A percentile compares a stretch with the other conserved stretches of the same genome.
Evolutionary conservation across 2,888 invertebrate species (phyloP).

Genomic region (Lapara coniferarum): DNA sequence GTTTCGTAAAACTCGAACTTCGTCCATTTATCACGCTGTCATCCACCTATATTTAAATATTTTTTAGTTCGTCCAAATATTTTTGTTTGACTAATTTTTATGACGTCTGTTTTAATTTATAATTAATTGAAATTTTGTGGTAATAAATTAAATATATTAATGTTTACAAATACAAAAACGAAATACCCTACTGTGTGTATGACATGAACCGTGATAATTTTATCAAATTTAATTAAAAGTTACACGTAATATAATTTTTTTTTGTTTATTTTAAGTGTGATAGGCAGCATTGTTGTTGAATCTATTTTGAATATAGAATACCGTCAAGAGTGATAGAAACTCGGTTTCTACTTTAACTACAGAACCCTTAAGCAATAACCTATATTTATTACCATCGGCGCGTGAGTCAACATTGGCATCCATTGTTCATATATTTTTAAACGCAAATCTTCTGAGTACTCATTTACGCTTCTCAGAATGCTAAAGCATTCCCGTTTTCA

Average conservation of each 20-base stretch:
- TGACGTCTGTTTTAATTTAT: background rate
- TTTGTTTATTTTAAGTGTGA: too few species aligned
- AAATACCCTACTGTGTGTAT: too few species aligned
- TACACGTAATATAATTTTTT: too few species aligned
- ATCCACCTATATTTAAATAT: conserved; percentile 26
- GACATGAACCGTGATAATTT: too few species aligned
- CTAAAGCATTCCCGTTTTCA: conserved; percentile 45
- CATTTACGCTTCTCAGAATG: conserved; percentile 46
- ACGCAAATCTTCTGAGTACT: conserved; percentile 33
- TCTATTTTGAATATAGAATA: too few species aligned
- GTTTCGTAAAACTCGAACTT: conserved; percentile 29
- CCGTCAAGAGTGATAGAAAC: too few species aligned
- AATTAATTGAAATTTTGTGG: background rate
- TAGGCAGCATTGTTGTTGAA: too few species aligned
- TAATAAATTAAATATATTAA: background rate
- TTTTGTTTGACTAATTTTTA: conserved; percentile 6
- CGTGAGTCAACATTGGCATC: conserved; percentile 15
- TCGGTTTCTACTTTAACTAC: background rate
- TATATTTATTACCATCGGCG: conserved; percentile 3
- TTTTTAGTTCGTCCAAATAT: conserved; percentile 24
- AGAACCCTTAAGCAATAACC: background rate
- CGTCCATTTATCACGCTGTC: conserved; percentile 29
- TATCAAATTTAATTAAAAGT: too few species aligned
- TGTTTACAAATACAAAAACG: too few species aligned
- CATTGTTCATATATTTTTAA: conserved; percentile 23